A percentile compares a stretch with the other conserved stretches of the same genome.
Evolutionary conservation across 2,113 vertebrate species (phyloP).

Genomic region (Saimiri boliviensis): DNA sequence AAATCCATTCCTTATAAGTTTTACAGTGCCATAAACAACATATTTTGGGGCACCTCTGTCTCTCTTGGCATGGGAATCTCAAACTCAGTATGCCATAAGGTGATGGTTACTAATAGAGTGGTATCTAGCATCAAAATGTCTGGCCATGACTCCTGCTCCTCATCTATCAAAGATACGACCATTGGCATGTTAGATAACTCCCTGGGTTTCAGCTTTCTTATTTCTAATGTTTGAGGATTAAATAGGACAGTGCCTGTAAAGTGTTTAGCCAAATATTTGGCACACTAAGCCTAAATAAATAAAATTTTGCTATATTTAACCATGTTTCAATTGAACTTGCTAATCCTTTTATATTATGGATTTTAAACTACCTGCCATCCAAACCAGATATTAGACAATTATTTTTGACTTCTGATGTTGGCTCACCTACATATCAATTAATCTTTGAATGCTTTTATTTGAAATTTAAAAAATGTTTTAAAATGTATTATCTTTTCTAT

Average conservation of each 20-base stretch:
- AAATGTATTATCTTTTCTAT: neutral
- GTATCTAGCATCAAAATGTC: neutral
- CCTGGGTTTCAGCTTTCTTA: neutral
- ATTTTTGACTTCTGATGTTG: neutral
- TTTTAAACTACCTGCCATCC: neutral
- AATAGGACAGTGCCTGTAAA: neutral
- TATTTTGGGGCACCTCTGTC: neutral
- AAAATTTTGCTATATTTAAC: neutral
- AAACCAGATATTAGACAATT: neutral
- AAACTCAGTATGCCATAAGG: neutral
- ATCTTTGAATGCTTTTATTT: neutral
- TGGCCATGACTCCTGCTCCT: neutral
- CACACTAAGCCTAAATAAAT: neutral
- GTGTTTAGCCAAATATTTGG: neutral
- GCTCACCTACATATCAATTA: neutral
- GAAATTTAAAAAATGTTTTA: neutral
- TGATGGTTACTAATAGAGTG: neutral
- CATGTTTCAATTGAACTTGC: neutral
- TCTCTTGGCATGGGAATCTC: neutral
- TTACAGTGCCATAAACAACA: neutral
- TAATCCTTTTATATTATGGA: neutral
- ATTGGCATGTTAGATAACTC: neutral
- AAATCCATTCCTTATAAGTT: neutral
- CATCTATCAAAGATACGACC: neutral
- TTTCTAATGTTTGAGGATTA: neutral